Conservation (phyloP, 2,888 invertebrate genomes). For the Pterostichus madidus region DNA sequence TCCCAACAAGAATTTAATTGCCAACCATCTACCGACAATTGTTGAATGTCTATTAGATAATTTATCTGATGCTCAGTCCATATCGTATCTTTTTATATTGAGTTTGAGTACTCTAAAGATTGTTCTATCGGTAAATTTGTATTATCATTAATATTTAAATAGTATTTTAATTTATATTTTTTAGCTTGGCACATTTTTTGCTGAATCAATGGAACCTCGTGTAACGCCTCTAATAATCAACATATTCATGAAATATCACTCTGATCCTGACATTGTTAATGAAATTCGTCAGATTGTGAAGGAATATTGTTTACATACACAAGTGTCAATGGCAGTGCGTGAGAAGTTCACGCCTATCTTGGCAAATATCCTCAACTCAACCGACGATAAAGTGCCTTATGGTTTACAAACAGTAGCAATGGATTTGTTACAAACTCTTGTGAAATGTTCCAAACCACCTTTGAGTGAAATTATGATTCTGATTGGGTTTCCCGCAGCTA, state of each 20-base stretch:
- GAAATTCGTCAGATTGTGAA: conserved; percentile 83
- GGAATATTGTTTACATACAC: conserved; percentile 81
- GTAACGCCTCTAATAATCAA: conserved; percentile 84
- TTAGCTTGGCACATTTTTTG: conserved; percentile 71
- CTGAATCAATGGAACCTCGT: conserved; percentile 81
- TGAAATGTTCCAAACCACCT: conserved; percentile 82
- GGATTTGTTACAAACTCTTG: conserved; percentile 83
- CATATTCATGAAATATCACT: conserved; percentile 83
- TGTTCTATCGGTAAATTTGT: conserved; percentile 77
- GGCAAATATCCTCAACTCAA: conserved; percentile 78
- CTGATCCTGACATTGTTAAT: conserved; percentile 82
- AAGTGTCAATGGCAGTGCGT: conserved; percentile 81
- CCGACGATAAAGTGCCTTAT: conserved; percentile 73
- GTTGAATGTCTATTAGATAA: conserved; percentile 79
- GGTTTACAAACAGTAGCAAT: conserved; percentile 80
- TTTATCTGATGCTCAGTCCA: conserved; percentile 77
- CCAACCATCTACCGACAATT: conserved; percentile 77
- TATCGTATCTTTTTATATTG: conserved; percentile 78
- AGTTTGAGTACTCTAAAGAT: conserved; percentile 79
- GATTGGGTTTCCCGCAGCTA: conserved; percentile 83
- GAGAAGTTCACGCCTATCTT: conserved; percentile 84
- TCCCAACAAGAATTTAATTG: conserved; percentile 75
- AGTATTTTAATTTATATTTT: conserved; percentile 78
- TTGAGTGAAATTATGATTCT: conserved; percentile 81
- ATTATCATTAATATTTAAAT: not conserved